Evolutionary conservation across 2,113 vertebrate genomes (phyloP).

Genomic region (Pundamilia nyererei): DNA sequence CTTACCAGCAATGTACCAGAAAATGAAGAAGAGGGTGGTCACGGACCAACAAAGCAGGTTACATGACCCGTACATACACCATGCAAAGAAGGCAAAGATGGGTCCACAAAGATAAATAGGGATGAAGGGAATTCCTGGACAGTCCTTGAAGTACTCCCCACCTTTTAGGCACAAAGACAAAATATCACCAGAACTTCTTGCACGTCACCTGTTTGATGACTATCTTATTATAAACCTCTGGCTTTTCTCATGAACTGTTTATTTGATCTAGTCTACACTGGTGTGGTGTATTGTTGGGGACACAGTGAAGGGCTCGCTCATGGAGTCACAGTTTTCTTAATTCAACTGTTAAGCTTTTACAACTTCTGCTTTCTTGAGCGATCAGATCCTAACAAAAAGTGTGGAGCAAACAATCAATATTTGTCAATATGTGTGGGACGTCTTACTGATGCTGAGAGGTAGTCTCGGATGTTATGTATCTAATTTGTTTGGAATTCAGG

Average conservation of each 20-base stretch:
- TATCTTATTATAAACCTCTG: not conserved
- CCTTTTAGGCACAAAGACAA: conserved; percentile 15
- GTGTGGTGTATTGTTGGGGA: not conserved
- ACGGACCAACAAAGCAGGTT: rapidly evolving
- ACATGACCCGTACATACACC: rapidly evolving
- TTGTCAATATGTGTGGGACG: not conserved
- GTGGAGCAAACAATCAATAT: rapidly evolving
- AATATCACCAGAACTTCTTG: not conserved
- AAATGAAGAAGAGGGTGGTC: rapidly evolving
- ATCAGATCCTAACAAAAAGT: not conserved
- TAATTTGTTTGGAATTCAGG: not conserved
- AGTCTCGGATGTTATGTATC: not conserved
- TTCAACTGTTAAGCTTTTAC: not conserved
- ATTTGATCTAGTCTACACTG: not conserved
- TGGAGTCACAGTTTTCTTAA: rapidly evolving
- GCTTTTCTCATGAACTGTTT: not conserved
- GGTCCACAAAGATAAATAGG: conserved; percentile 49
- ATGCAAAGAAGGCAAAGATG: rapidly evolving
- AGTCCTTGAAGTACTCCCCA: conserved; percentile 18
- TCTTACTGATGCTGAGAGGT: not conserved
- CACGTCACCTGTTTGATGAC: rapidly evolving
- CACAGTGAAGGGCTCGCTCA: not conserved
- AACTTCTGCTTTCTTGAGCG: rapidly evolving
- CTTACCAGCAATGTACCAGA: not conserved
- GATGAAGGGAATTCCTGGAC: conserved; percentile 51